phyloP scores from a whole-genome alignment of 2,113 vertebrate genomes.

The Psittacula cyanocephala region DNA sequence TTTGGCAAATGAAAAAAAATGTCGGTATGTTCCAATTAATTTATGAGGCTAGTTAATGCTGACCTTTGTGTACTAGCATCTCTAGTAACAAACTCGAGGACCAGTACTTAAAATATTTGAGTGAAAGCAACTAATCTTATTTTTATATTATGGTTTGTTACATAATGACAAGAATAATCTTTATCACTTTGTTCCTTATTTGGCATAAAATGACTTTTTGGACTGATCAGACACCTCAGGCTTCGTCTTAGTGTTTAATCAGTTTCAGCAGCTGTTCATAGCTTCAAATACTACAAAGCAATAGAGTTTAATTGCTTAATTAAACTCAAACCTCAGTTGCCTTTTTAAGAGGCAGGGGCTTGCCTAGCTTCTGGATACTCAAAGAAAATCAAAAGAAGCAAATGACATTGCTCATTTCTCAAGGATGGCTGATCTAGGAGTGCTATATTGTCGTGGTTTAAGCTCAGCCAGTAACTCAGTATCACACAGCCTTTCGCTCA shows the following conservation, averaged over 20 bases:
- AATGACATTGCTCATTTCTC: neutral
- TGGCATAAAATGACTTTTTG: slow-evolving; percentile 28
- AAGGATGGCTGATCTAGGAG: neutral
- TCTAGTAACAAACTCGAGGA: neutral
- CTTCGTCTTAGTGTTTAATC: slow-evolving; percentile 13
- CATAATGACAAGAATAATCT: neutral
- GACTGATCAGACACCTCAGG: slow-evolving; percentile 34
- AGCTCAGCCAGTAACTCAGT: no score
- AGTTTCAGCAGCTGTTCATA: slow-evolving; percentile 42
- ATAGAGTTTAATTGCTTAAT: slow-evolving; percentile 49
- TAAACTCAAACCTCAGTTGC: slow-evolving; percentile 42
- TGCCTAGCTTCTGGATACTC: neutral
- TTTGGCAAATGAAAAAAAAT: neutral
- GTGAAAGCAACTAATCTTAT: neutral
- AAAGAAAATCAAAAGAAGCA: neutral
- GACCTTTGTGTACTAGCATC: neutral
- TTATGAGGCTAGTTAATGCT: neutral
- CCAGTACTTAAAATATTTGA: neutral
- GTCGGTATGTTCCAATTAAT: neutral
- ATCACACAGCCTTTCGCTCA: no score
- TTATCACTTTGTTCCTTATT: neutral
- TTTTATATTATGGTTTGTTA: neutral
- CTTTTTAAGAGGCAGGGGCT: neutral
- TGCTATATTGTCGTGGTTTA: neutral
- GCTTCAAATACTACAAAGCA: slow-evolving; percentile 45